Base-by-base conservation (phyloP, 2,888 invertebrate species). In the Idaea biselata region DNA sequence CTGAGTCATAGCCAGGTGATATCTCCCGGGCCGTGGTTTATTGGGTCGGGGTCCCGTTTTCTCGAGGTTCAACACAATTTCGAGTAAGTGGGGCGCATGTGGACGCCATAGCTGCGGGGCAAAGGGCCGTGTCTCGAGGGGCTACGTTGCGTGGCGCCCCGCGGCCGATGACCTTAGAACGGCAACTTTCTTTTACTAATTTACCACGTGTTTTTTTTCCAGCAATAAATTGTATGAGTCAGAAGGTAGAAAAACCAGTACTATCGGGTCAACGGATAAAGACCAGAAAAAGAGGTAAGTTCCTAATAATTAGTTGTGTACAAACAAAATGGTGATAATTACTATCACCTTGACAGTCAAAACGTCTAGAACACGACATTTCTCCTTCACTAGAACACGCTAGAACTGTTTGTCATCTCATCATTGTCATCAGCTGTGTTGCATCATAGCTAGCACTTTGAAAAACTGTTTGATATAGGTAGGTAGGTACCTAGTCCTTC, bases 191-290 rank as follows among this genome's bases (percentile, higher is more conserved):
- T 71, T 72, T 73, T 71, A 78, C 61, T 89, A 87, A 89, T 84
- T 56, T 89, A 90, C 91, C 91, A 91, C 91, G 91, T 91, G 90
- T 89, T 85, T 88, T 78, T 79, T 75, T 94, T 95, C 74, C 94
- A 96, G 96, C 95, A 95, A 95, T 95, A 95, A 95, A 95, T 98
- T 98, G 98, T 98, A 99, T 99, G 99, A 99, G 98, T 99, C 98
- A 98, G 95, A 99, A 99, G 97, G 97, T 96, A 96, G 98, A 99
- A 98, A 98, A 98, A 97, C 99, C 99, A 96, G 97, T 98, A 96
- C 95, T 99, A 96, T 98, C 98, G 96, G 99, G 99, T 97, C 98
- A 98, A 96, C 98, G 99, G 95, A 98, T 99, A 96, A 99, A 99
- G 97, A 98, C 99, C 97, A 97, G 99, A 96, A 99, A 99, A 97